phyloP scores from a whole-genome alignment of 2,113 vertebrate genomes.

The Rhegmatorhina hoffmannsi region DNA sequence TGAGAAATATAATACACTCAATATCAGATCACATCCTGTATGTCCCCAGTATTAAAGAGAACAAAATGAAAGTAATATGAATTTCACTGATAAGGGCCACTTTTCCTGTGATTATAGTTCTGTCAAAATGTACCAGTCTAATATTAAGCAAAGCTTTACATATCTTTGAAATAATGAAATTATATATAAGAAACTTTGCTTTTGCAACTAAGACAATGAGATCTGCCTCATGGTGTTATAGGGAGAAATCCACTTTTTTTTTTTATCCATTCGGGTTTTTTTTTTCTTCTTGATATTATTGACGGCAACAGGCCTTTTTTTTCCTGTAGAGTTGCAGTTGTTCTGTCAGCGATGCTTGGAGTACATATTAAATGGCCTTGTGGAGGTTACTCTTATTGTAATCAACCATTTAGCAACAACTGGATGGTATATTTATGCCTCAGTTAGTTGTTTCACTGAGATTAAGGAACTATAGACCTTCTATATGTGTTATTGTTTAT shows the following conservation, averaged over 20 bases:
- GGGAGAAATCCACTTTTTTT: neutral
- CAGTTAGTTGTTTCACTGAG: slow-evolving; percentile 67
- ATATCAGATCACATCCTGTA: slow-evolving; percentile 57
- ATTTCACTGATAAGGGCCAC: slow-evolving; percentile 65
- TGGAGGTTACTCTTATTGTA: slow-evolving; percentile 22
- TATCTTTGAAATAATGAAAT: slow-evolving; percentile 62
- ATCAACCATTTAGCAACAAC: slow-evolving; percentile 59
- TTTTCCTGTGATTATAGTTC: slow-evolving; percentile 65
- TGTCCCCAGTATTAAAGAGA: slow-evolving; percentile 61
- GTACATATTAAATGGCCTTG: slow-evolving; percentile 65
- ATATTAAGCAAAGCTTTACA: slow-evolving; percentile 59
- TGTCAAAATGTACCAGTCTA: slow-evolving; percentile 52
- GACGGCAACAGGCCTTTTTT: neutral
- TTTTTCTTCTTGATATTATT: neutral
- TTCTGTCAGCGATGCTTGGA: slow-evolving; percentile 33
- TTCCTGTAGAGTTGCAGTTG: neutral
- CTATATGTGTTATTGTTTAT: slow-evolving; percentile 70
- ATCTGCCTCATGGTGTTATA: neutral
- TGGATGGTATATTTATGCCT: slow-evolving; percentile 37
- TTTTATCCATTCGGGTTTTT: neutral
- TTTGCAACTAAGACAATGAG: slow-evolving; percentile 46
- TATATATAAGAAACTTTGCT: slow-evolving; percentile 45
- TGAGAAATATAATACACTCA: slow-evolving; percentile 61
- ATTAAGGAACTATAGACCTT: slow-evolving; percentile 67
- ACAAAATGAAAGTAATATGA: slow-evolving; percentile 70